These are phyloP conservation scores for Protaetia brevitarsis DNA, from an alignment of 1,140 invertebrate genomes.

Conservation along the genomic window DNA sequence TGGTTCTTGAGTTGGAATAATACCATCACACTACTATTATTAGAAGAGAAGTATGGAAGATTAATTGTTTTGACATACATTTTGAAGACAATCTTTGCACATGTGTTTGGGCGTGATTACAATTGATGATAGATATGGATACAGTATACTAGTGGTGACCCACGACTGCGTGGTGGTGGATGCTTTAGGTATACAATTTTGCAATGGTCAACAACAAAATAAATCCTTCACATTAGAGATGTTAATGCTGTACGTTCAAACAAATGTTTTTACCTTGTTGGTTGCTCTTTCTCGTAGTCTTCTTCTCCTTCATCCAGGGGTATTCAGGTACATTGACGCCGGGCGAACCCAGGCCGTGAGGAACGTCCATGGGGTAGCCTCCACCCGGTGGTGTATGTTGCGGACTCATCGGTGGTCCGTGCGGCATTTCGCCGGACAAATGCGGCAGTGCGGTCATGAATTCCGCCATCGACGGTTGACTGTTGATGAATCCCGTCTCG, in stretches of 20 bases:
- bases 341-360: constrained; percentile 59
- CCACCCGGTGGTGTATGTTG: constrained; percentile 56
- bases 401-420: constrained; percentile 53
- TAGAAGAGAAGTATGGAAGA: too few relatives aligned
- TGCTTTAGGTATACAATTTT: too few relatives aligned
- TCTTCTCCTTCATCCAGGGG: constrained; percentile 98
- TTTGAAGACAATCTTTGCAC: too few relatives aligned
- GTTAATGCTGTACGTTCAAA: not conserved
- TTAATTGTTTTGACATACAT: too few relatives aligned
- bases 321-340: constrained; percentile 86
- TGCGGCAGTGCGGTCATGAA: constrained; percentile 82
- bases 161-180: too few relatives aligned
- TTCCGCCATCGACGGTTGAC: constrained; percentile 89
- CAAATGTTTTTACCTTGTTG: constrained; percentile 71
- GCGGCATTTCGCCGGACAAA: constrained; percentile 55
- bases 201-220: too few relatives aligned
- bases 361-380: constrained; percentile 58
- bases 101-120: too few relatives aligned
- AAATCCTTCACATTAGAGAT: too few relatives aligned
- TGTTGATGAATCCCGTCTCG: constrained; percentile 88
- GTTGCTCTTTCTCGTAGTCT: constrained; percentile 83
- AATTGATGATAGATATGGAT: too few relatives aligned
- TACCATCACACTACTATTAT: too few relatives aligned
- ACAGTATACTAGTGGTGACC: too few relatives aligned
- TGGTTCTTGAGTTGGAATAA: too few relatives aligned